These are phyloP conservation scores for Pongo abelii DNA, from an alignment of 2,113 vertebrate genomes.

Conservation along the genomic window DNA sequence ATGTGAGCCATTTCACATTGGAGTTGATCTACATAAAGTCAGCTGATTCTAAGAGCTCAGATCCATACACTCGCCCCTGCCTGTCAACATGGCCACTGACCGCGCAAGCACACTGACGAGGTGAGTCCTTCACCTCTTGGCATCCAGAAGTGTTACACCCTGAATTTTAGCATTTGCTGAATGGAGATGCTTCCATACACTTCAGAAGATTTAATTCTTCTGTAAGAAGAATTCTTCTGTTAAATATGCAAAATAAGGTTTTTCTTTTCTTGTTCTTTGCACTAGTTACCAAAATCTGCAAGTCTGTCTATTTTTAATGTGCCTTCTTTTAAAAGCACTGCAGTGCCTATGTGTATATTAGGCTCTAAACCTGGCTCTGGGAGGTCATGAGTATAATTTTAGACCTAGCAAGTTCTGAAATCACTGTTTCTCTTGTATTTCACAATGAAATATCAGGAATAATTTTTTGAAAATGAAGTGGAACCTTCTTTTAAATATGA, in stretches of 20 bases:
- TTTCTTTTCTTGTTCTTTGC: neutral
- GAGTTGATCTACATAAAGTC: fast-evolving
- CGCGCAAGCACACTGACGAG: fast-evolving
- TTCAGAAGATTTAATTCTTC: neutral
- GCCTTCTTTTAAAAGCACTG: neutral
- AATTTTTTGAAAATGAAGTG: neutral
- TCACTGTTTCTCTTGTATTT: neutral
- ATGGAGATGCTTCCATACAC: neutral
- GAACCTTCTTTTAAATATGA: neutral
- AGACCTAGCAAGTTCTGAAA: neutral
- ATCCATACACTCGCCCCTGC: fast-evolving
- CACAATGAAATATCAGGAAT: neutral
- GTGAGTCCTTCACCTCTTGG: fast-evolving
- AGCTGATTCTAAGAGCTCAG: neutral
- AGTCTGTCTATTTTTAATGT: neutral
- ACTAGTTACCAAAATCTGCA: neutral
- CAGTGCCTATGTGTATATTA: neutral
- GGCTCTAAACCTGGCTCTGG: neutral
- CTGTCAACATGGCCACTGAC: fast-evolving
- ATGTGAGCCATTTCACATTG: fast-evolving
- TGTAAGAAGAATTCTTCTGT: neutral
- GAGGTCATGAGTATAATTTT: neutral
- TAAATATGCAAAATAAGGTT: neutral
- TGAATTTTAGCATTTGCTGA: neutral
- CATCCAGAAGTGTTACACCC: fast-evolving